These are phyloP conservation scores for Myotis yumanensis DNA, from an alignment of 2,113 vertebrate species.

Conservation along the genomic window DNA sequence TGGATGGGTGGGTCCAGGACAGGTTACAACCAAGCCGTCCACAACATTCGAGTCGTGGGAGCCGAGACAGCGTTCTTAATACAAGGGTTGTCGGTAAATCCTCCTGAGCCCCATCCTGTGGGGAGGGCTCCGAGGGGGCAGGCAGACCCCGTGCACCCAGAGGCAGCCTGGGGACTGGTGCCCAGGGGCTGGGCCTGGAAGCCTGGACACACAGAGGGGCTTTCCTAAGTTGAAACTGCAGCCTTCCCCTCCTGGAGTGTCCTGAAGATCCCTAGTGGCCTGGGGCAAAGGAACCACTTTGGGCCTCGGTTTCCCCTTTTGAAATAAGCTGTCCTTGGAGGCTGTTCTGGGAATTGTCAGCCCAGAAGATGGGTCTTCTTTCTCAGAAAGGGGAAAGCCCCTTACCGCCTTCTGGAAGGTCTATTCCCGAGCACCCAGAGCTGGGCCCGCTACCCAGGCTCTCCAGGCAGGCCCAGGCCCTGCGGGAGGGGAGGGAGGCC, in stretches of 20 bases:
- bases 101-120: not conserved
- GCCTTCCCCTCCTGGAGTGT: rapidly evolving
- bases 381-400: not conserved
- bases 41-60: conserved; percentile 87
- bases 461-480: not conserved
- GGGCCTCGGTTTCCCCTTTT: not conserved
- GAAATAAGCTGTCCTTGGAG: not conserved
- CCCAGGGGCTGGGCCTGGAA: not conserved
- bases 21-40: conserved; percentile 84
- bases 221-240: not conserved
- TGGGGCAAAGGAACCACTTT: no score
- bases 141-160: not conserved
- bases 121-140: not conserved
- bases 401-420: not conserved
- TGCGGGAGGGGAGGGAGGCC: no score
- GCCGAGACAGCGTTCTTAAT: conserved; percentile 88
- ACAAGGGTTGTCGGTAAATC: conserved; percentile 84
- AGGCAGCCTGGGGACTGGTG: not conserved
- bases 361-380: not conserved
- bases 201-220: not conserved
- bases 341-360: not conserved
- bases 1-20: conserved; percentile 85
- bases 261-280: not conserved
- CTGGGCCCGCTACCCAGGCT: not conserved
- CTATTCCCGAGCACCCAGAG: no score